Base-by-base conservation (phyloP, 2,113 vertebrate species). In the Mus spicilegus region DNA sequence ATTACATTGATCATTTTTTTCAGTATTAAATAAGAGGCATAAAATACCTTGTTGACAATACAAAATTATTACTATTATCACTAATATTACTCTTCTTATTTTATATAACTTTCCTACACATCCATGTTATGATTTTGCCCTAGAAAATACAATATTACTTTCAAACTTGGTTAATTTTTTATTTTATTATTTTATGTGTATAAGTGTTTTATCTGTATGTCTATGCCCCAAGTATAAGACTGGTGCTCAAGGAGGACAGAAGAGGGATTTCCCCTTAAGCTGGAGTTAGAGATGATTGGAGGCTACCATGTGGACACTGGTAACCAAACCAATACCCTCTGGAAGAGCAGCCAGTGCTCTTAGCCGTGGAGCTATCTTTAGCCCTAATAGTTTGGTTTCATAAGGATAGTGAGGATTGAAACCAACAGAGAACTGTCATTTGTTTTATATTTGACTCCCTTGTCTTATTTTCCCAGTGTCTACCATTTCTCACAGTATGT, bases 1-100 rank as follows among this genome's bases (percentile, higher is more conserved):
- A 88, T 80, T 42, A 49, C 0, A 39, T 63, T 20, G 81, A 26
- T 51, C 9, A 69, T 22, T 84, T 93, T 93, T 97, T 94, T 84
- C 69, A 4, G 2, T 67, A 65, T 92, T 65, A 93, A 54, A 87
- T 93, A 93, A 85, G 30, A 95, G 67, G 11, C 75, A 39, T 80
- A 93, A 82, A 91, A 75, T 87, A 1, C 17, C 14, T 87, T 93
- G 10, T 90, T 75, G 63, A 61, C 90, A 87, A 88, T 72, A 67
- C 58, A 61, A 61, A 51, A 86, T 93, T 82, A 85, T 70, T 88
- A 12, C n/a, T 67, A 33, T 93, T 70, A 28, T 3, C 65, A 10
- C 88, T 91, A 24, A 67, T 90, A 58, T 30, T 46, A 84, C 28
- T 89, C 17, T 92, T 96, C 13, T 87, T 80, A 80, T 81, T 75